Base-by-base conservation (phyloP, 1,140 invertebrate genomes). In the Drosophila ambigua region DNA sequence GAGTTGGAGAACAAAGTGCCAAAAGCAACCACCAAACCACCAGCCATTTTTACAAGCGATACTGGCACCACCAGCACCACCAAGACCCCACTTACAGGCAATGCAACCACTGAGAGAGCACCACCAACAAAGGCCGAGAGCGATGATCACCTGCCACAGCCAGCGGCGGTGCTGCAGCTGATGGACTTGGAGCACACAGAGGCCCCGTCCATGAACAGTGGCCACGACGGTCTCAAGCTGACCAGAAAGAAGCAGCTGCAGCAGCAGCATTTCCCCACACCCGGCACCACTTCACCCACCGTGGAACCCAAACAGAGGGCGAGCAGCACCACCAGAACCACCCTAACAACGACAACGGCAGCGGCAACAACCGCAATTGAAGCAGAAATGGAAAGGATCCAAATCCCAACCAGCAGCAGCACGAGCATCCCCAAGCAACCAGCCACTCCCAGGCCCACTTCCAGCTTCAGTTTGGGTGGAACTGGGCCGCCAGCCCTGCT, bases 181-280 rank as follows among this genome's bases (percentile, higher is more conserved):
- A 59, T 91, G 15, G 81, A 87, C 9, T 48, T 91, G 31, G 90
- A 91, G 59, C 55, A 80, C n/a, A 79, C 79, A 24, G 65, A 35
- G 5, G 65, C 79, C 6, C 72, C 84, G 28, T 68, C 77, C 0
- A 59, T 68, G 8, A 66, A 69, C 53, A 89, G 58, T 28, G 90
- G 90, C 2, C 90, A 91, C 58, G 90, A 91, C 65, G 90, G 90
- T 8, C 55, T 68, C 6, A 91, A 91, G 61, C 48, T 75, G 5
- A 91, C 90, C 20, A 77, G 58, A 8, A 91, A 91, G 51, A 91
- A 91, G 60, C 90, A 91, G 74, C 60, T 91, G 16, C 69, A 81
- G 39, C 84, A 89, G 68, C 88, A 91, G 49, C 78, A 91, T 23
- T 91, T 72, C 46, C 64, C 51, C n/a, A 6, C 43, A 26, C 39